A percentile compares a stretch with the other conserved stretches of the same genome.
phyloP scores from a whole-genome alignment of 2,113 vertebrate genomes.

The Rhodinocichla rosea region DNA sequence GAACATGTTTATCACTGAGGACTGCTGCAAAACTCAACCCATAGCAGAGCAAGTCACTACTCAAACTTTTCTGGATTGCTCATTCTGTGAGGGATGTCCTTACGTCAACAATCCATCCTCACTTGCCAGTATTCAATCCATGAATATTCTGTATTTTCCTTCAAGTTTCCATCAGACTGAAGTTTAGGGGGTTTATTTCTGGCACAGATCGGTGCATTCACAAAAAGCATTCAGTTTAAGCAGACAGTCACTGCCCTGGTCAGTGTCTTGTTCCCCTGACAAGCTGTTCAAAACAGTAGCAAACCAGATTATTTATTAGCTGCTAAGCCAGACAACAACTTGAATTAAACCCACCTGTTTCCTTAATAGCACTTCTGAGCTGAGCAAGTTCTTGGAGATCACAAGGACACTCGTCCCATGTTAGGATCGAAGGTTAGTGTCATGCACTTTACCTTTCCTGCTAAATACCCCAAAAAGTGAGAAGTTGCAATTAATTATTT shows the following conservation, averaged over 20 bases:
- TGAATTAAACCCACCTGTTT: neutral
- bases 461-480: neutral
- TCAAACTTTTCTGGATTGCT: neutral
- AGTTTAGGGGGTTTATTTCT: neutral
- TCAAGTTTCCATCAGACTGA: neutral
- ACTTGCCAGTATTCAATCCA: neutral
- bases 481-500: neutral
- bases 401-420: neutral
- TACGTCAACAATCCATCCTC: neutral
- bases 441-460: neutral
- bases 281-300: neutral
- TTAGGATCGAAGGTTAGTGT: neutral
- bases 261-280: neutral
- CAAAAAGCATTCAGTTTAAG: neutral
- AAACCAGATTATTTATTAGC: neutral
- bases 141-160: neutral
- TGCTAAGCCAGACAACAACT: neutral
- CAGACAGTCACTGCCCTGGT: neutral
- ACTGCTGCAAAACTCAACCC: neutral
- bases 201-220: neutral
- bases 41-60: neutral
- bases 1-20: neutral
- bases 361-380: slow-evolving; percentile 12
- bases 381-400: neutral
- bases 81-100: neutral